These are phyloP conservation scores for Amblyopsis hoosieri DNA, from an alignment of 2,797 vertebrate species.

Conservation along the genomic window DNA sequence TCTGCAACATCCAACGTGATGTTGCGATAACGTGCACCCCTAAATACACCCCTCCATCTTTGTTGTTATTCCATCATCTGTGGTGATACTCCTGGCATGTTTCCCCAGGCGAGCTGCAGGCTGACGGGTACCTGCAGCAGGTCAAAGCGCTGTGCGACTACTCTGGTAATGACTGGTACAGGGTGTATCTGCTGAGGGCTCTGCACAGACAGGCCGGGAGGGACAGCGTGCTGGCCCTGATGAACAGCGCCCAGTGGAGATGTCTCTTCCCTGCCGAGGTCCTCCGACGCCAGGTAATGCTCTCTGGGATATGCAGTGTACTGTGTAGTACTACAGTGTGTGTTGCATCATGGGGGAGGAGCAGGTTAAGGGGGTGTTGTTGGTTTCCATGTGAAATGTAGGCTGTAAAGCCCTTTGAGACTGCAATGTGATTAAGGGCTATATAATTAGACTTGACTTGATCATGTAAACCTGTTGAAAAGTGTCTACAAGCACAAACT, in stretches of 20 bases:
- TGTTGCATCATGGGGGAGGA: not conserved
- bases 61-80: too few species aligned
- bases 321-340: not conserved
- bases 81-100: not conserved
- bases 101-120: not conserved
- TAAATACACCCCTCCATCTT: too few species aligned
- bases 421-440: too few species aligned
- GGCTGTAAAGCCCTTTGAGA: too few species aligned
- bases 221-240: conserved; percentile 60
- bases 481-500: too few species aligned
- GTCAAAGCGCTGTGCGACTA: conserved; percentile 68
- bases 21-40: too few species aligned
- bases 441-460: too few species aligned
- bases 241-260: conserved; percentile 45
- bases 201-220: conserved; percentile 54
- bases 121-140: conserved; percentile 52
- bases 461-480: too few species aligned
- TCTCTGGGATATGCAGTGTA: too few species aligned
- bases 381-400: too few species aligned
- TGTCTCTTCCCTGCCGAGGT: conserved; percentile 73
- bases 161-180: conserved; percentile 67
- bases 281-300: conserved; percentile 66
- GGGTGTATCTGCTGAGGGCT: conserved; percentile 73
- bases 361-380: too few species aligned
- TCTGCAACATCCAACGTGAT: too few species aligned